Base-by-base conservation (phyloP, 2,888 invertebrate species). In the Smittia aterrima region DNA sequence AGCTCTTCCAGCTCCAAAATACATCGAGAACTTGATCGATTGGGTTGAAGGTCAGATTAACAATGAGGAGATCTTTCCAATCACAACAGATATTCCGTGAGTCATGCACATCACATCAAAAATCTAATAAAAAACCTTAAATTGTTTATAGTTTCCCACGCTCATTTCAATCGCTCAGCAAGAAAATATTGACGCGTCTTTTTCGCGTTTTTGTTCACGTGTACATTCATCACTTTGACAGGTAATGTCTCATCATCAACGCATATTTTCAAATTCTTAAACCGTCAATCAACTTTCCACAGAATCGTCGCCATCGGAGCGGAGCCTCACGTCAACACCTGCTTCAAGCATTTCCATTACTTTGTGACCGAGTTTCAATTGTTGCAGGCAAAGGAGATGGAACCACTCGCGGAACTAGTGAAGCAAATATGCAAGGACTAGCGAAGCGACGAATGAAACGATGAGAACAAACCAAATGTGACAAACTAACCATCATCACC, bases 331-430 rank as follows among this genome's bases (percentile, higher is more conserved):
- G 93, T 95, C 0, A 96, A 96, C 82, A 94, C 95, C 0, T 95
- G 95, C 80, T 96, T 95, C 85, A 96, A 96, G 81, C 95, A 96
- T 82, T 96, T 95, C 82, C 95, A 93, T 81, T 96, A 93, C 80
- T 96, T 96, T 82, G 91, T 95, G 20, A 89, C 88, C 66, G 94
- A 96, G 82, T 93, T 94, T 80, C 90, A 91, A 79, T 84, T 96
- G 78, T 89, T 96, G 64, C 90, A 90, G 77, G 83, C 86, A 38
- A 93, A 93, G 80, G 95, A 96, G 82, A 82, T 96, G 77, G 95
- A 95, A 80, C 95, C 95, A 0, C 82, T 95, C 77, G 85, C 86
- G 18, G 91, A 91, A 82, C 91, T 92, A 91, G 90, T 91, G 7
- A 82, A 86, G 2, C 87, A 85, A 79, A 89, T 92, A 76, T 92